Evolutionary conservation across 37 sponge, comb jelly and placozoan species (phyloP).

Genomic region (Chondrosia reniformis): DNA sequence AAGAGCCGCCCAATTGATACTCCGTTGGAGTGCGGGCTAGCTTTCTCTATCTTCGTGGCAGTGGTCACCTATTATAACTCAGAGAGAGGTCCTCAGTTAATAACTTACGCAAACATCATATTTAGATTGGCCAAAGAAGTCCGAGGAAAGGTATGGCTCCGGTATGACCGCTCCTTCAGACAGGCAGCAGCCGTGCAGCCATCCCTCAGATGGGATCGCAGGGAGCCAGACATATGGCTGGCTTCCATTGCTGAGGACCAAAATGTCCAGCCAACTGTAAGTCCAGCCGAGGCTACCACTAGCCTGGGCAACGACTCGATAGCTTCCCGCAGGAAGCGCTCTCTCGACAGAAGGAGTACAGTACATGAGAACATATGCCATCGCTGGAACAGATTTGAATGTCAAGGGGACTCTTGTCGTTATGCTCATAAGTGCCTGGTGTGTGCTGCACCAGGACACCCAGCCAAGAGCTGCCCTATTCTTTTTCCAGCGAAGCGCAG

Average conservation of each 20-base stretch:
- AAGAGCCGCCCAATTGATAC: background rate
- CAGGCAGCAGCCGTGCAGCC: slow-evolving; percentile 19
- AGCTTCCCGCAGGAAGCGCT: background rate
- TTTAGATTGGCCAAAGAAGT: background rate
- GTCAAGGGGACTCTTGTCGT: background rate
- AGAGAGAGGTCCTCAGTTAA: background rate
- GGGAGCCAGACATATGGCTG: slow-evolving; percentile 21
- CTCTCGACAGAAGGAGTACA: too few relatives aligned
- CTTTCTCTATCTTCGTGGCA: slow-evolving; percentile 11
- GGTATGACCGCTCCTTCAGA: slow-evolving; percentile 20
- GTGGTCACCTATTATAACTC: background rate
- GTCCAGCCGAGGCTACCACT: background rate
- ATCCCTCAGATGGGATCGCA: background rate
- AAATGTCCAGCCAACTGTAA: background rate
- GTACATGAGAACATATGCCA: background rate
- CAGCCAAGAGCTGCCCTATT: background rate
- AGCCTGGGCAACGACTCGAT: background rate
- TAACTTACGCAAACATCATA: slow-evolving; percentile 10
- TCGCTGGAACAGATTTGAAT: slow-evolving; percentile 1
- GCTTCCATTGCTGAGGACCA: slow-evolving; percentile 13
- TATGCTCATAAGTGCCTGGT: background rate
- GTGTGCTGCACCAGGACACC: background rate
- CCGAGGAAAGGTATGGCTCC: background rate
- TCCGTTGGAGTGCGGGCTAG: slow-evolving; percentile 11
- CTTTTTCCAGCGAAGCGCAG: background rate